Conservation (phyloP, 2,888 invertebrate species). For the Drosophila helvetica region DNA sequence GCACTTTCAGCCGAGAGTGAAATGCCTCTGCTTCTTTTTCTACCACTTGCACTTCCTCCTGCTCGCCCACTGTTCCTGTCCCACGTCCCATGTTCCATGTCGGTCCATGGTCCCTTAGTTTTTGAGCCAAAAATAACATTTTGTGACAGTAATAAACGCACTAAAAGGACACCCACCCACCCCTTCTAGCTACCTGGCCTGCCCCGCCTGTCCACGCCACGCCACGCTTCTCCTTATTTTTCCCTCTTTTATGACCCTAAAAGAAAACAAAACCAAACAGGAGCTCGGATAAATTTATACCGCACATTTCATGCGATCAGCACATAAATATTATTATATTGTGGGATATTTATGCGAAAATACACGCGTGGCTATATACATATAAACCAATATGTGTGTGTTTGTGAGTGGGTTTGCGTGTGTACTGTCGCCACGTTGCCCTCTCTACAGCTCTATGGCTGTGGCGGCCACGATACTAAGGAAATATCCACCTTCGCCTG, state of each 20-base stretch:
- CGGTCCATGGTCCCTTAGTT: constrained; percentile 34
- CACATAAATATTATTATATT: constrained; percentile 76
- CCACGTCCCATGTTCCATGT: not conserved
- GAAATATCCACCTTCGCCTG: too few relatives aligned
- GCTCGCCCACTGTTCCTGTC: not conserved
- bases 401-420: constrained; percentile 2
- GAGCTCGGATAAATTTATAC: constrained; percentile 73
- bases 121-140: constrained; percentile 45
- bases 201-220: not conserved
- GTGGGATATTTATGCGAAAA: constrained; percentile 44
- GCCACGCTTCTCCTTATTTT: not conserved
- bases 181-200: not conserved
- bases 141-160: constrained; percentile 76
- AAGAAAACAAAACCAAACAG: constrained; percentile 58
- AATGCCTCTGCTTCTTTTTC: constrained; percentile 19
- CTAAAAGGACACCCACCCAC: constrained; percentile 27
- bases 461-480: too few relatives aligned
- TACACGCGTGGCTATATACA: constrained; percentile 37
- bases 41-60: constrained; percentile 10
- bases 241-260: constrained; percentile 47
- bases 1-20: not conserved
- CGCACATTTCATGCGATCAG: constrained; percentile 77
- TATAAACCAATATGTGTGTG: constrained; percentile 28
- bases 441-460: not conserved
- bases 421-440: not conserved